Evolutionary conservation across 2,113 vertebrate species (phyloP), one percentile per base, ranked within the genome.

Genomic region (Ameiurus melas): DNA sequence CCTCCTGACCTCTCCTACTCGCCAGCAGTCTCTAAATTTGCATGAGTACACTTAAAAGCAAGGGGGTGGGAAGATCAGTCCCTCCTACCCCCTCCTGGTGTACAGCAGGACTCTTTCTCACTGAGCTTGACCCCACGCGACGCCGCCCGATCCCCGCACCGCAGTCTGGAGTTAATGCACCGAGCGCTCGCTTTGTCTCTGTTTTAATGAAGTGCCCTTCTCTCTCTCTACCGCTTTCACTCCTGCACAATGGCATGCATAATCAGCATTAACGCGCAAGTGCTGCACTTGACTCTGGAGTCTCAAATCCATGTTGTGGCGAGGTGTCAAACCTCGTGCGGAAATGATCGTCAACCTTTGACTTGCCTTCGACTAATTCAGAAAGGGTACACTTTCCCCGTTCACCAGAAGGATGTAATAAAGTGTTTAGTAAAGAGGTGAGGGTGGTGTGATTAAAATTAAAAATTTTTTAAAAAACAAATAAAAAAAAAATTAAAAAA

Each of bases 61-160:
- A 79, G 85, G 78, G 83, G 27, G 66, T 88, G 89, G 85, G 80
- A 80, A 80, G 39, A 80, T 73, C 89, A 71, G 51, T 89, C 85
- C 85, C 86, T 66, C 64, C 16, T 39, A 51, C 36, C 62, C 33
- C 87, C 78, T 57, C 47, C 75, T 84, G 36, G 85, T 66, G 75
- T 93, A 91, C 94, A 95, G 95, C 92, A 92, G 93, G 94, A 90
- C 89, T 91, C 82, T 92, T 95, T 95, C 94, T 94, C 94, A 95
- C 91, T 93, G 89, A 85, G 71, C 62, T 77, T 92, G 94, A 92
- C 92, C 93, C 91, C 89, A 90, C 71, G 85, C 90, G 51, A 78
- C 80, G 70, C 47, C 58, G 58, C 83, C 77, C 66, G 64, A 73
- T 62, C 87, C 89, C 70, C 66, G n/a, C 86, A 89, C 84, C 8